Conservation (phyloP, 1,140 invertebrate genomes). For the Leptinotarsa defecta region DNA sequence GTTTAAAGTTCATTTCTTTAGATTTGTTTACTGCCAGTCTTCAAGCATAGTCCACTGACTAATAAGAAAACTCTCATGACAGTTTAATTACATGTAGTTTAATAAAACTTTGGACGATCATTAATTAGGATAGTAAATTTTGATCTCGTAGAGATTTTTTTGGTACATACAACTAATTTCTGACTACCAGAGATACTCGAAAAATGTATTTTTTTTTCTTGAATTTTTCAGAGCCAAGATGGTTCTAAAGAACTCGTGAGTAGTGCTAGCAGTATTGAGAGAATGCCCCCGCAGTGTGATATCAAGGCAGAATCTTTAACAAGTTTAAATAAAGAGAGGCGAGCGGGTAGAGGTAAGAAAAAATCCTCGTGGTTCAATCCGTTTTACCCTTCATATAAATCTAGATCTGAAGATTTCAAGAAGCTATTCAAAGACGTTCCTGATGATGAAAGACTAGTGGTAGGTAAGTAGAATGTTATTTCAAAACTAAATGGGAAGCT, state of each 20-base stretch:
- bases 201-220: no score
- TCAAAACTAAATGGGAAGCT: not conserved
- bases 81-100: no score
- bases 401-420: slow-evolving; percentile 89
- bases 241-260: slow-evolving; percentile 37
- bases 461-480: slow-evolving; percentile 69
- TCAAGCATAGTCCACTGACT: no score
- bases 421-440: slow-evolving; percentile 91
- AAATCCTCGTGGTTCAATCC: slow-evolving; percentile 83
- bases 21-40: no score
- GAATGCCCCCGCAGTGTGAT: slow-evolving; percentile 17
- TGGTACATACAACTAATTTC: no score
- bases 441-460: slow-evolving; percentile 86
- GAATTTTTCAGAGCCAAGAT: slow-evolving; percentile 39
- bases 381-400: slow-evolving; percentile 92
- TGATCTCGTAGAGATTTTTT: no score
- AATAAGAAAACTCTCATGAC: no score
- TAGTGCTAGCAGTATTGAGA: slow-evolving; percentile 36
- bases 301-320: slow-evolving; percentile 14
- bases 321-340: slow-evolving; percentile 53
- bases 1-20: no score
- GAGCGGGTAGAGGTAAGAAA: slow-evolving; percentile 66
- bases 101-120: no score
- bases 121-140: no score
- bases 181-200: no score